Evolutionary conservation across 1,140 invertebrate genomes (phyloP), one percentile per base, ranked within the genome.

Genomic region (Hycleus cichorii): DNA sequence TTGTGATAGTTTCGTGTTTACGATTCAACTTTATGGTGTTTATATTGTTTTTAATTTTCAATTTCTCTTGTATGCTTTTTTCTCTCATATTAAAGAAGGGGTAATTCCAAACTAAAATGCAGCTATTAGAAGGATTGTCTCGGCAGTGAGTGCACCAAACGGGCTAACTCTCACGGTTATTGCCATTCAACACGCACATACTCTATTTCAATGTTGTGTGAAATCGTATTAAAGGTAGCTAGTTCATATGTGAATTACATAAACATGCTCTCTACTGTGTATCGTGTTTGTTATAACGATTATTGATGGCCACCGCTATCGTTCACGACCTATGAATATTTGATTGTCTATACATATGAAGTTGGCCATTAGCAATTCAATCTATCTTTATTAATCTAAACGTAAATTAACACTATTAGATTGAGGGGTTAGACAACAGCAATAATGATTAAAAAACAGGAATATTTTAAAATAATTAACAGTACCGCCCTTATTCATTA

Each of bases 131-230:
- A 32, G 32, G 32, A 32, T 32, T 32, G 32, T 32, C 32, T 32
- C 1, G 32, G 7, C 47, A 49, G 57, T 32, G 42, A 32, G 39
- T 58, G 43, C 50, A 60, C 48, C 54, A 7, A 18, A 18, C 18
- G 32, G 42, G 53, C 39, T 48, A 11, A 39, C 39, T 60, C 54
- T 45, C 54, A 60, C 59, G 43, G 46, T 60, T 58, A 62, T 47
- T 62, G 56, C 49, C 46, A 40, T 48, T 26, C 46, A 8, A 32
- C 60, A 62, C 60, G 60, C 60, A 62, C 56, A 54, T 55, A 55
- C 32, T 59, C 58, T 46, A 55, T 59, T 59, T 59, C 50, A 55
- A 55, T 55, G 51, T 59, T 47, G 48, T 7, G 32, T 5, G 32
- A 55, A 55, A 39, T 55, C 47, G 10, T 51, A 59, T 59, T 59